phyloP scores from a whole-genome alignment of 53 echinoderm and acorn worm species.

The Arbacia lixula region DNA sequence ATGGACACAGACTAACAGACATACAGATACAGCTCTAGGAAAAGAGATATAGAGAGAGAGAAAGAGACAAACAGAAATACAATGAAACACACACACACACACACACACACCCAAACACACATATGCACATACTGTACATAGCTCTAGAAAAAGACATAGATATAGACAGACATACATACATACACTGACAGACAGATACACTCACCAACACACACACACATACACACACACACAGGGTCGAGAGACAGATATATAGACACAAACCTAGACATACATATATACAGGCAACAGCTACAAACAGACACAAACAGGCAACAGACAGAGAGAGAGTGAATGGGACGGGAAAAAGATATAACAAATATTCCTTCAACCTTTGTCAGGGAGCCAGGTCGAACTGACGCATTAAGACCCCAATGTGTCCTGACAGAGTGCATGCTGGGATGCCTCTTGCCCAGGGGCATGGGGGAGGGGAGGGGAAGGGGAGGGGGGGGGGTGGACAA shows the following conservation, averaged over 20 bases:
- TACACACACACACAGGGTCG: too few relatives aligned
- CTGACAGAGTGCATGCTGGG: constrained; percentile 5
- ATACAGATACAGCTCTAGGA: not conserved
- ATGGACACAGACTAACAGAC: not conserved
- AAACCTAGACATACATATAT: too few relatives aligned
- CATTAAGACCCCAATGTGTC: constrained; percentile 6
- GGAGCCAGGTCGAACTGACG: constrained; percentile 20
- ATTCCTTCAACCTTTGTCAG: not conserved
- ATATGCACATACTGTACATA: too few relatives aligned
- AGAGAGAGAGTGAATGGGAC: not conserved
- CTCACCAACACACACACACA: too few relatives aligned
- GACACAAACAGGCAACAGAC: not conserved
- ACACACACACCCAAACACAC: too few relatives aligned
- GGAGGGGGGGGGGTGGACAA: not conserved
- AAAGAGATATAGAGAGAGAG: constrained; percentile 8
- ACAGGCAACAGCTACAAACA: too few relatives aligned
- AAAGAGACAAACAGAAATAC: not conserved
- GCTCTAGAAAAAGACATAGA: too few relatives aligned
- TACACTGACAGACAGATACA: too few relatives aligned
- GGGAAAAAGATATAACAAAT: too few relatives aligned
- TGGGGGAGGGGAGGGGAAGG: not conserved
- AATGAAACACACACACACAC: too few relatives aligned
- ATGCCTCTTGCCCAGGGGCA: not conserved
- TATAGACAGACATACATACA: too few relatives aligned
- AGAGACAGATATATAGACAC: too few relatives aligned